Evolutionary conservation across 2,113 vertebrate species (phyloP).

Genomic region (Dasyprocta punctata): DNA sequence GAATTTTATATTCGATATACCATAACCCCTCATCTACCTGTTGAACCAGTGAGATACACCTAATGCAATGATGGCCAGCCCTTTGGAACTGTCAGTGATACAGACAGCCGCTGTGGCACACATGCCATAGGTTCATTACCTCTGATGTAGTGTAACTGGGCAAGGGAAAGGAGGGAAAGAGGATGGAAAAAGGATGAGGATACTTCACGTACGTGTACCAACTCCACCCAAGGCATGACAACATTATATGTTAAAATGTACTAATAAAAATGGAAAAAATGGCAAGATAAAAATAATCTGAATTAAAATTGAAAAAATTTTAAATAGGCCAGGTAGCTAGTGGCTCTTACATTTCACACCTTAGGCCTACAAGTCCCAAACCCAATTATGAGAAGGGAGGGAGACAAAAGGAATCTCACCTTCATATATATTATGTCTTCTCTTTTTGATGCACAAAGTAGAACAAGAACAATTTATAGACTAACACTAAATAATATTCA

Average conservation of each 20-base stretch:
- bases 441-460: background rate
- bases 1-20: slow-evolving; percentile 32
- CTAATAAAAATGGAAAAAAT: background rate
- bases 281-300: background rate
- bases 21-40: background rate
- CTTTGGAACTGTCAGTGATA: background rate
- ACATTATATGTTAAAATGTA: background rate
- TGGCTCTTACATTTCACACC: background rate
- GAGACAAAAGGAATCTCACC: background rate
- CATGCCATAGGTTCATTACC: background rate
- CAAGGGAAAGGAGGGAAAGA: background rate
- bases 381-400: background rate
- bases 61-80: background rate
- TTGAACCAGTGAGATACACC: background rate
- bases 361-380: background rate
- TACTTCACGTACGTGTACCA: background rate
- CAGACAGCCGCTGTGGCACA: background rate
- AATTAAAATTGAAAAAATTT: background rate
- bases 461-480: background rate
- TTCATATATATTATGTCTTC: background rate
- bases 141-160: background rate
- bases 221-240: background rate
- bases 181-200: background rate
- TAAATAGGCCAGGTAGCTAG: background rate
- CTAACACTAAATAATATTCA: background rate